Percentiles rank a stretch among this genome's conserved stretches.
Evolutionary conservation across 2,888 invertebrate genomes (phyloP).

Genomic region (Ophion obscuratus): DNA sequence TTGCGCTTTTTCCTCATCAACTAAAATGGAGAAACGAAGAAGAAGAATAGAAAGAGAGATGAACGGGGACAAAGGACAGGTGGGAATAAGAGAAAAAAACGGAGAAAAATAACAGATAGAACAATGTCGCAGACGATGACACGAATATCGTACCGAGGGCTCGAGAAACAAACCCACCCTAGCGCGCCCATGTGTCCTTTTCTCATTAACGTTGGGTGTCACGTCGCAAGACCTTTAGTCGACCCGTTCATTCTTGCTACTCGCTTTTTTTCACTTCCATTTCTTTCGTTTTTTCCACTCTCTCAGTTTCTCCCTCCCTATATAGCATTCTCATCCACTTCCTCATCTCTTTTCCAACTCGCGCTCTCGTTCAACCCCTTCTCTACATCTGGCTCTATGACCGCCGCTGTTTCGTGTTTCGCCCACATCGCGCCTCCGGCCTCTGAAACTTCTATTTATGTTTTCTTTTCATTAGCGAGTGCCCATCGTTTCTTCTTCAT

Average conservation of each 20-base stretch:
- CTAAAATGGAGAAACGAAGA: constrained; percentile 32
- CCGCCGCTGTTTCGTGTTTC: constrained; percentile 26
- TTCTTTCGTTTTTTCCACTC: constrained; percentile 57
- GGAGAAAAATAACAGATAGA: constrained; percentile 11
- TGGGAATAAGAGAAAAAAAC: constrained; percentile 9
- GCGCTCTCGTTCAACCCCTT: constrained; percentile 52
- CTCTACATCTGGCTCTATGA: constrained; percentile 16
- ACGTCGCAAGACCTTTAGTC: constrained; percentile 60
- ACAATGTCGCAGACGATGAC: constrained; percentile 48
- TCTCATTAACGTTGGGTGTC: constrained; percentile 76
- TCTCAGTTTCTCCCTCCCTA: constrained; percentile 41
- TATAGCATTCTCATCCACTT: constrained; percentile 24
- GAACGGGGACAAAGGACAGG: constrained; percentile 6
- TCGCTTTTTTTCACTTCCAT: constrained; percentile 24
- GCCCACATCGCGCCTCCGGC: constrained; percentile 28
- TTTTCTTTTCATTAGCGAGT: constrained; percentile 80
- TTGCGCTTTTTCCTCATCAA: constrained; percentile 34
- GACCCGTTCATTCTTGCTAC: constrained; percentile 49
- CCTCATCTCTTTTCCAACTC: constrained; percentile 58
- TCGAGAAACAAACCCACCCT: constrained; percentile 46
- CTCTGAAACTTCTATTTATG: constrained; percentile 72
- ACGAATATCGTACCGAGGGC: constrained; percentile 48
- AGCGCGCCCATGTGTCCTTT: constrained; percentile 69
- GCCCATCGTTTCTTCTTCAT: constrained; percentile 51
- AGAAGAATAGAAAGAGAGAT: constrained; percentile 6